A percentile compares a stretch with the other conserved stretches of the same genome.
These are phyloP conservation scores for Erannis defoliaria DNA, from an alignment of 2,888 invertebrate species.

Conservation along the genomic window DNA sequence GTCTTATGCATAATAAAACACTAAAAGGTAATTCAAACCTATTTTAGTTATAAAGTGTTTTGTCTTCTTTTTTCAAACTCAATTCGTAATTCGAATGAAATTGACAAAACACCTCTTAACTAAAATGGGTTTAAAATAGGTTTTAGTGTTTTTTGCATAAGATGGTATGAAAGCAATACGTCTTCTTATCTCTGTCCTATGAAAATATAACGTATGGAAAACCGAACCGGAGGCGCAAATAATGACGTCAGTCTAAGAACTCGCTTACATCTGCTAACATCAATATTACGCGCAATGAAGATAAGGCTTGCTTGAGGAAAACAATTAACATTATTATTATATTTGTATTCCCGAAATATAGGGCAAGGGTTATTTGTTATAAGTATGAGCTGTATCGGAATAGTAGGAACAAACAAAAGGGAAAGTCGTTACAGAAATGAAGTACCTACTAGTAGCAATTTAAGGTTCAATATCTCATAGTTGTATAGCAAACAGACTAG, in stretches of 20 bases:
- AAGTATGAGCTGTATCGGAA: not conserved
- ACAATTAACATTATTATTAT: constrained; percentile 56
- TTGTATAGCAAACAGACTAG: no score
- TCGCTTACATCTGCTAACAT: constrained; percentile 62
- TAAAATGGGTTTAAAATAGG: no score
- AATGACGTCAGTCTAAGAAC: constrained; percentile 64
- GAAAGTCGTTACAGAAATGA: not conserved
- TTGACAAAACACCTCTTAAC: no score
- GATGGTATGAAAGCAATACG: not conserved
- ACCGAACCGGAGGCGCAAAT: constrained; percentile 56
- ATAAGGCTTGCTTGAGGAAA: constrained; percentile 55
- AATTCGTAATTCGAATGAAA: no score
- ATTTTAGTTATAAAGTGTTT: no score
- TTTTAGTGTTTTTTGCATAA: no score
- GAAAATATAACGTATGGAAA: constrained; percentile 7
- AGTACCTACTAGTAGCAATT: not conserved
- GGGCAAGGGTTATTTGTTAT: constrained; percentile 40
- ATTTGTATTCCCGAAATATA: constrained; percentile 47
- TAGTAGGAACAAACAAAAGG: constrained; percentile 12
- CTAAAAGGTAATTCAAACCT: no score
- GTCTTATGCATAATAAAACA: no score
- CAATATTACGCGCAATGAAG: constrained; percentile 55
- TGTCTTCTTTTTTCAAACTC: no score
- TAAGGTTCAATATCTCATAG: no score
- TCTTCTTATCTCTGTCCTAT: not conserved